phyloP scores from a whole-genome alignment of 2,113 vertebrate species.

The Eulemur rufifrons region DNA sequence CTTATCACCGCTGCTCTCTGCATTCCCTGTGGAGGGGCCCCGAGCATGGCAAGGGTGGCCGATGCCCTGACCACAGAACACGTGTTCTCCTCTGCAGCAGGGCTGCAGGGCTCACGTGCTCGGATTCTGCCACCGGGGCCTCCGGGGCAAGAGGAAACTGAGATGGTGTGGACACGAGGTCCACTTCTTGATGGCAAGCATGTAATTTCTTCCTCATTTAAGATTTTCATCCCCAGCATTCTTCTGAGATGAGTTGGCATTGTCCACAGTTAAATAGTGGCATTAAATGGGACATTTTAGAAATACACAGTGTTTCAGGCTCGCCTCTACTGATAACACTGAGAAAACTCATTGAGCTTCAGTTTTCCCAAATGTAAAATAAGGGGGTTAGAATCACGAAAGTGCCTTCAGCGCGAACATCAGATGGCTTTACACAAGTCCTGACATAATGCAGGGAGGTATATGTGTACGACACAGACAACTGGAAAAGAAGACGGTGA shows the following conservation, averaged over 20 bases:
- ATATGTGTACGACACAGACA: background rate
- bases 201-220: background rate
- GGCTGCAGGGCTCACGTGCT: background rate
- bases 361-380: background rate
- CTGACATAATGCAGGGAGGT: background rate
- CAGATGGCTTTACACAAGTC: background rate
- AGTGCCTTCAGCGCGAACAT: background rate
- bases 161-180: background rate
- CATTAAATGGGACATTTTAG: background rate
- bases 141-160: background rate
- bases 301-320: background rate
- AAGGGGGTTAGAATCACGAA: background rate
- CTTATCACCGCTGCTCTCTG: background rate
- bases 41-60: fast-evolving
- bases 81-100: background rate
- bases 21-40: background rate
- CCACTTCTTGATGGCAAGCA: background rate
- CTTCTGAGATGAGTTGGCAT: background rate
- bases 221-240: background rate
- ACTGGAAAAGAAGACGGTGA: background rate
- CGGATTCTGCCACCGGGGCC: background rate
- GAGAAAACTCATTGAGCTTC: background rate
- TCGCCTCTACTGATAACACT: background rate
- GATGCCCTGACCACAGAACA: background rate
- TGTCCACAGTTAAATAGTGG: background rate